phyloP scores from a whole-genome alignment of 2,797 vertebrate species.

The Muraenolepis orangiensis region DNA sequence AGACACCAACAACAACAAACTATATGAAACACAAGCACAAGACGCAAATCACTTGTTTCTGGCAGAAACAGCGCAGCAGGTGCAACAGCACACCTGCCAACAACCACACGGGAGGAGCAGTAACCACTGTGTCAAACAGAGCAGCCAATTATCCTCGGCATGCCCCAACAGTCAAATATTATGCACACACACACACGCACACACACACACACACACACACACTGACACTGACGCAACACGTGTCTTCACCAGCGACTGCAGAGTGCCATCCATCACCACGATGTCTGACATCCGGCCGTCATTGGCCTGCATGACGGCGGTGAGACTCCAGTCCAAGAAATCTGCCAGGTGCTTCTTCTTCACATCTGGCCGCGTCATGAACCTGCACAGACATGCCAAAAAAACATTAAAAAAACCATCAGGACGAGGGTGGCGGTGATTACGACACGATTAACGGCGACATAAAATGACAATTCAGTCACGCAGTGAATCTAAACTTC shows the following conservation, averaged over 20 bases:
- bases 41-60: slow-evolving; percentile 27
- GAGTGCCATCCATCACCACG: slow-evolving; percentile 81
- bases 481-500: too few species aligned
- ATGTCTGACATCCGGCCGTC: slow-evolving; percentile 78
- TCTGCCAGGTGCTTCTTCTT: slow-evolving; percentile 83
- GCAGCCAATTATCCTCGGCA: slow-evolving; percentile 40
- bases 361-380: slow-evolving; percentile 91
- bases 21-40: slow-evolving; percentile 25
- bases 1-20: neutral
- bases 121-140: slow-evolving; percentile 51
- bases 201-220: neutral
- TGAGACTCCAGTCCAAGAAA: slow-evolving; percentile 91
- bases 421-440: neutral
- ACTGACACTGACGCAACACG: neutral
- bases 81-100: slow-evolving; percentile 59
- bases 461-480: neutral
- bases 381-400: slow-evolving; percentile 75
- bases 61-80: slow-evolving; percentile 48
- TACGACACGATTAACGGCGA: neutral
- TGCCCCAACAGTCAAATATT: neutral
- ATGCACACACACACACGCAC: slow-evolving; percentile 12
- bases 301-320: slow-evolving; percentile 75
- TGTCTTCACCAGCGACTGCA: slow-evolving; percentile 87
- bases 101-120: slow-evolving; percentile 40
- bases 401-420: too few species aligned